Evolutionary conservation across 2,888 invertebrate genomes (phyloP).

Genomic region (Microplitis deprimator): DNA sequence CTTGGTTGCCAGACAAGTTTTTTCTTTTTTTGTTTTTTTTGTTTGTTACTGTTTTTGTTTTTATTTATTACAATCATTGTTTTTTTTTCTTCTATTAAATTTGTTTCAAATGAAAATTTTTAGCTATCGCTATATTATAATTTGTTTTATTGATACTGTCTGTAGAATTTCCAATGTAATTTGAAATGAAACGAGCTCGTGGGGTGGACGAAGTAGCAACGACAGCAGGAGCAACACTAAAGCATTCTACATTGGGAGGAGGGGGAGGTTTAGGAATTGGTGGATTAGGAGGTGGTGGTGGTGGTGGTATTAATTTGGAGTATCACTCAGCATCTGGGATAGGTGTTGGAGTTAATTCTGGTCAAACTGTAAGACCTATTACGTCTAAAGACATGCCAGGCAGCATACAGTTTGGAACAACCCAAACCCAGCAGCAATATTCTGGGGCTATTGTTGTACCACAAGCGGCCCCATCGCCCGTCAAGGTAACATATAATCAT

Average conservation of each 20-base stretch:
- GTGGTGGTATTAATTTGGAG: conserved; percentile 65
- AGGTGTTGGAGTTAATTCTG: conserved; percentile 64
- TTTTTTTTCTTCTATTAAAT: conserved; percentile 5
- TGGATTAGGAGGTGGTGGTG: conserved; percentile 61
- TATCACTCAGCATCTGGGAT: conserved; percentile 69
- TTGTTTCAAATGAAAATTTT: neutral
- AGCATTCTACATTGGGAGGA: conserved; percentile 70
- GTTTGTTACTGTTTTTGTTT: neutral
- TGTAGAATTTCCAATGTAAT: conserved; percentile 76
- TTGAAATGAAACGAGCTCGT: conserved; percentile 78
- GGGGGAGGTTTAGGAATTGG: conserved; percentile 67
- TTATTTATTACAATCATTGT: neutral
- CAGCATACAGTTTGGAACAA: conserved; percentile 70
- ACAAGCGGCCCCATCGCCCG: conserved; percentile 66
- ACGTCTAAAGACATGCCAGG: conserved; percentile 71
- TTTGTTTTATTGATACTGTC: neutral
- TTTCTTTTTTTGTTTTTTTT: neutral
- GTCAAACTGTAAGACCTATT: conserved; percentile 68
- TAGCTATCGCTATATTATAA: neutral
- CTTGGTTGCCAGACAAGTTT: conserved; percentile 15
- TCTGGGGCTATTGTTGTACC: conserved; percentile 69
- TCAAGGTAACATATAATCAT: conserved; percentile 61
- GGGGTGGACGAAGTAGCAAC: conserved; percentile 70
- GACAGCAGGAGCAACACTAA: conserved; percentile 72
- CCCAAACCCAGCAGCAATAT: conserved; percentile 69